Evolutionary conservation across 2,797 vertebrate species (phyloP).

Genomic region (Chelmon rostratus): DNA sequence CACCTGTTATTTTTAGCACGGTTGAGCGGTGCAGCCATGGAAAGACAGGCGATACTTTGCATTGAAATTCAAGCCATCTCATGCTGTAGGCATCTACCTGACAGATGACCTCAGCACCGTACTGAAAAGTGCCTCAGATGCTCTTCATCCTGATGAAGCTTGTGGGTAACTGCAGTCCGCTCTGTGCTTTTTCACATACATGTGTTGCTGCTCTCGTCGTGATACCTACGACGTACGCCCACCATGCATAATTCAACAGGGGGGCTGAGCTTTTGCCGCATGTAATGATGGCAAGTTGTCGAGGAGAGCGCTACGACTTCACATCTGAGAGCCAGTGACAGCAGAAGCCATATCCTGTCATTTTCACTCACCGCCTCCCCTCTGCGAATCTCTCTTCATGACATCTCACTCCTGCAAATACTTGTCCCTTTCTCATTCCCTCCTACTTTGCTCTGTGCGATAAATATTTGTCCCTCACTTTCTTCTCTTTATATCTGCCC

Average conservation of each 20-base stretch:
- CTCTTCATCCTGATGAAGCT: neutral
- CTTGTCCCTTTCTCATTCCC: constrained; percentile 12
- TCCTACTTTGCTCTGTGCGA: constrained; percentile 18
- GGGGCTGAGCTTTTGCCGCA: constrained; percentile 37
- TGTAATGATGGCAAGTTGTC: constrained; percentile 50
- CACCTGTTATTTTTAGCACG: constrained; percentile 63
- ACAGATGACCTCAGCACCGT: constrained; percentile 1
- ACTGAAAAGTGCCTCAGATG: neutral
- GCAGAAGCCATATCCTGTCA: constrained; percentile 59
- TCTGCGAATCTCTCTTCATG: constrained; percentile 42
- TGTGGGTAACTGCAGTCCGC: neutral
- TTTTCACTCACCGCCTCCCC: constrained; percentile 54
- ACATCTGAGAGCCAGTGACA: constrained; percentile 55
- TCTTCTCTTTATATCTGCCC: constrained; percentile 42
- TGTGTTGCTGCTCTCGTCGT: constrained; percentile 38
- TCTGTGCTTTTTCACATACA: neutral
- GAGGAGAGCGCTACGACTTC: constrained; percentile 48
- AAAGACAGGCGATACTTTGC: constrained; percentile 37
- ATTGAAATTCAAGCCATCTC: constrained; percentile 29
- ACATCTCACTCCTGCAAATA: constrained; percentile 47
- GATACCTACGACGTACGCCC: constrained; percentile 29
- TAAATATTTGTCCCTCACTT: constrained; percentile 39
- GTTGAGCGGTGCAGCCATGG: constrained; percentile 10
- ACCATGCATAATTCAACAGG: constrained; percentile 66
- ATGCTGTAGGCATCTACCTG: neutral